Evolutionary conservation across 2,888 invertebrate species (phyloP).

Genomic region (Aricia artaxerxes): DNA sequence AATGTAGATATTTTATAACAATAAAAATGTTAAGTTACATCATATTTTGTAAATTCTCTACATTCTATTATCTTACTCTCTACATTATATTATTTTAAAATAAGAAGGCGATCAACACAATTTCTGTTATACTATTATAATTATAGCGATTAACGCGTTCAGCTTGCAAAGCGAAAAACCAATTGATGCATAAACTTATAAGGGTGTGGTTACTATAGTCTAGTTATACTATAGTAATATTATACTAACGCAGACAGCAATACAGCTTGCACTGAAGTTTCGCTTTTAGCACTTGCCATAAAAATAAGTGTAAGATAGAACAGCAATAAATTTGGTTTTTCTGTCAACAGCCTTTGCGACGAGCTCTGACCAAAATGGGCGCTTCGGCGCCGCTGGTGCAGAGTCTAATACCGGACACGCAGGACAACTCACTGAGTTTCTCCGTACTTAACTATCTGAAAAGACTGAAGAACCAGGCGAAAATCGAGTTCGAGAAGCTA

Average conservation of each 20-base stretch:
- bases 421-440: conserved; percentile 95
- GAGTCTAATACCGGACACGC: conserved; percentile 93
- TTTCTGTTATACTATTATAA: no score
- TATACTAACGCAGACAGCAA: no score
- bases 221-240: no score
- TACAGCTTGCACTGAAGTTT: no score
- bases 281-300: no score
- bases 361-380: conserved; percentile 95
- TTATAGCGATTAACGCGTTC: no score
- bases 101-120: no score
- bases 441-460: conserved; percentile 97
- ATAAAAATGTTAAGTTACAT: neutral
- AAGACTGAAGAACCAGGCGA: conserved; percentile 96
- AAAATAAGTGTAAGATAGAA: no score
- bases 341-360: conserved; percentile 88
- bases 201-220: no score
- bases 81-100: neutral
- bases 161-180: no score
- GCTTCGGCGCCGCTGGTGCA: conserved; percentile 90
- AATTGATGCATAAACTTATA: no score
- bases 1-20: neutral
- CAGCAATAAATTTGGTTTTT: no score
- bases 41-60: neutral
- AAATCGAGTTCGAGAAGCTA: conserved; percentile 92
- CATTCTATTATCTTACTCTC: neutral